Conservation (phyloP, 2,113 vertebrate species). For the Pagrus major region DNA sequence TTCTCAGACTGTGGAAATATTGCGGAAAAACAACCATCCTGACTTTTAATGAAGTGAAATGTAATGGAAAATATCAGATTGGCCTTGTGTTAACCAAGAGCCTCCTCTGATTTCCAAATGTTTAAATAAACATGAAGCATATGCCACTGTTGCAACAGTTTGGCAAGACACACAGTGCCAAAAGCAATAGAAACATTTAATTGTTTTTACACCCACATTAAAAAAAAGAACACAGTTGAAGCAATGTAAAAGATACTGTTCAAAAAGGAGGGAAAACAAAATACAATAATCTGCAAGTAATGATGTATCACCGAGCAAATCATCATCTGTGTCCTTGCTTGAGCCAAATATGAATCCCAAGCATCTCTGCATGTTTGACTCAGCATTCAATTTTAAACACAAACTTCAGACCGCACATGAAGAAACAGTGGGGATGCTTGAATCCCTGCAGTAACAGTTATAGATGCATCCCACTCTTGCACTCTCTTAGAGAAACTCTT, state of each 20-base stretch:
- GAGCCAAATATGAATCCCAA: neutral
- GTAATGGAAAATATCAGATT: constrained; percentile 1
- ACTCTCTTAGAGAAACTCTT: neutral
- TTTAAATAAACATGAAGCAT: constrained; percentile 71
- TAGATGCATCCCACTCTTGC: neutral
- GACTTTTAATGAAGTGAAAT: constrained; percentile 8
- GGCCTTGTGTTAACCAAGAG: neutral
- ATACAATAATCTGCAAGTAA: neutral
- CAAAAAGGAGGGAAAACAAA: neutral
- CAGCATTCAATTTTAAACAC: constrained; percentile 13
- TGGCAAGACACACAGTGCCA: constrained; percentile 15
- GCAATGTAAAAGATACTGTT: neutral
- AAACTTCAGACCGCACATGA: neutral
- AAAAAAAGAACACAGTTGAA: constrained; percentile 1
- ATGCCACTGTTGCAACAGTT: constrained; percentile 29
- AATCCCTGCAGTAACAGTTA: neutral
- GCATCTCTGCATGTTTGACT: neutral
- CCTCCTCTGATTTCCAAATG: constrained; percentile 53
- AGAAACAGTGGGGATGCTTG: neutral
- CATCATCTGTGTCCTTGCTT: neutral
- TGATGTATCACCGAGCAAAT: neutral
- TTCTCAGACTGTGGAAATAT: neutral
- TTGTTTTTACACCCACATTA: constrained; percentile 18
- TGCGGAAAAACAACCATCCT: neutral
- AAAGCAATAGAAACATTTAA: constrained; percentile 26